These are phyloP conservation scores for Archilochus colubris DNA, from an alignment of 2,113 vertebrate genomes.

Conservation along the genomic window DNA sequence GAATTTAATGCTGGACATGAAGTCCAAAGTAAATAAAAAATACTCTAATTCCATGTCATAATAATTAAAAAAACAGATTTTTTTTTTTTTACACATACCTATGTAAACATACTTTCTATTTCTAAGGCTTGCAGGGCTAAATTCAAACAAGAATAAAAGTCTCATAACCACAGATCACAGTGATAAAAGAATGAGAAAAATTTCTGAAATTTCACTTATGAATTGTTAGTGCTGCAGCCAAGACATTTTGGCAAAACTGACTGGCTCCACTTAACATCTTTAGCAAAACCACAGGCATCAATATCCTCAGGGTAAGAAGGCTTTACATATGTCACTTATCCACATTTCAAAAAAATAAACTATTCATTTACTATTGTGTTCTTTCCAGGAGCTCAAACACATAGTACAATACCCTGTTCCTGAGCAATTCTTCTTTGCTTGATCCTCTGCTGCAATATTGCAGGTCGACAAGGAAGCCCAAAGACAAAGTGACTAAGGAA, in stretches of 20 bases:
- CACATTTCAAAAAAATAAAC: constrained; percentile 22
- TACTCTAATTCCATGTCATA: not conserved
- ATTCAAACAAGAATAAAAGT: constrained; percentile 60
- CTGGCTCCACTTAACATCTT: constrained; percentile 50
- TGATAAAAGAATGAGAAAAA: constrained; percentile 49
- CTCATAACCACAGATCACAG: not conserved
- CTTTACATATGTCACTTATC: constrained; percentile 22
- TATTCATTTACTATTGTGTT: not conserved
- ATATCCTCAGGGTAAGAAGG: constrained; percentile 30
- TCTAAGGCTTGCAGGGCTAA: constrained; percentile 50
- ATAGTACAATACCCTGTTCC: not conserved
- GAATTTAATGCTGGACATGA: not conserved
- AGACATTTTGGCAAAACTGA: constrained; percentile 33
- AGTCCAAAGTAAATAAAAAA: not conserved
- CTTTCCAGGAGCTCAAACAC: not conserved
- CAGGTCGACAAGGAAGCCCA: not conserved
- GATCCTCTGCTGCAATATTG: not conserved
- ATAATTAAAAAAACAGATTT: not conserved
- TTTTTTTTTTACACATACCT: too few species aligned
- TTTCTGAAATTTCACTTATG: constrained; percentile 8
- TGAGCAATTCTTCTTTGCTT: not conserved
- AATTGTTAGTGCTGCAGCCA: constrained; percentile 45
- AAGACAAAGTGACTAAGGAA: not conserved
- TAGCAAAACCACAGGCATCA: constrained; percentile 48
- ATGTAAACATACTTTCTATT: not conserved